Conservation (phyloP, 2,888 invertebrate species). For the Caenorhabditis sp. region DNA sequence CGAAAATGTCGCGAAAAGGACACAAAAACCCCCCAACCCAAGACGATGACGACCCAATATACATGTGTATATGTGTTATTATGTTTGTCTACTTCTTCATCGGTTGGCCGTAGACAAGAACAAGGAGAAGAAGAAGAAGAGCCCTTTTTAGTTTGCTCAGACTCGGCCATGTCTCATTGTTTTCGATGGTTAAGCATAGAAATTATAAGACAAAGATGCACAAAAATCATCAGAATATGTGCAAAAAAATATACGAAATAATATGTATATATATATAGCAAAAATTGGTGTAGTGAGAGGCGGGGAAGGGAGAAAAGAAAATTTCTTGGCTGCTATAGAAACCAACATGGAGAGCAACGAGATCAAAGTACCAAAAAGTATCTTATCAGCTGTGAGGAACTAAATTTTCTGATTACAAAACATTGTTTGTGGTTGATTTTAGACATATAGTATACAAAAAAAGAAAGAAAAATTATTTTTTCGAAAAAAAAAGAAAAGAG, state of each 20-base stretch:
- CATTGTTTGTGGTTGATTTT: no score
- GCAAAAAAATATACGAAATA: no score
- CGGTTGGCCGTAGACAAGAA: conserved; percentile 35
- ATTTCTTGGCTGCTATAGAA: not conserved
- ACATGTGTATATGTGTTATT: not conserved
- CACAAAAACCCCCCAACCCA: not conserved
- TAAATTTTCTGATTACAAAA: no score
- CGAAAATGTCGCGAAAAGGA: not conserved
- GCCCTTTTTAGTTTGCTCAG: not conserved
- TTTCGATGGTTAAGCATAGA: no score
- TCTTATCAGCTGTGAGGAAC: no score
- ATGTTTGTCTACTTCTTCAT: not conserved
- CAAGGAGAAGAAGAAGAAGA: conserved; percentile 13
- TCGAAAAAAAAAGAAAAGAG: no score
- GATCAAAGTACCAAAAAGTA: not conserved
- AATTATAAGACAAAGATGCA: no score
- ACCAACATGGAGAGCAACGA: not conserved
- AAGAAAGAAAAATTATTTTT: no score
- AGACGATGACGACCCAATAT: not conserved
- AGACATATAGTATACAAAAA: no score
- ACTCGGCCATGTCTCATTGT: not conserved
- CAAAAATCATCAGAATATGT: no score
- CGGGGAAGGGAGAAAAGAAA: not conserved
- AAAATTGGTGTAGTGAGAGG: no score
- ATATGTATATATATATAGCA: no score